phyloP scores from a whole-genome alignment of 2,888 invertebrate genomes.

The Brachyopa scutellaris region DNA sequence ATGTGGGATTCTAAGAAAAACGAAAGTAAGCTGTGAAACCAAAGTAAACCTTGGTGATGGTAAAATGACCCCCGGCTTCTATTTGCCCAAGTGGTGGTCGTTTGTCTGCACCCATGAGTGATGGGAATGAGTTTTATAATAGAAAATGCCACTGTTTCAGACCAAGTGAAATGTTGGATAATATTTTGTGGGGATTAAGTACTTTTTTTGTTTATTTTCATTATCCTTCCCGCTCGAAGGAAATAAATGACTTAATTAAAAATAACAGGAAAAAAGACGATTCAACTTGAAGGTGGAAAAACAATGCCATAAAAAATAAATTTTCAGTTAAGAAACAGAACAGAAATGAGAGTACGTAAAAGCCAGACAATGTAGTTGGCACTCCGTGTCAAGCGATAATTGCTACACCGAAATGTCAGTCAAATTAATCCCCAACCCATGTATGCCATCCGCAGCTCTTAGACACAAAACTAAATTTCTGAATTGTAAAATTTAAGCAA shows the following conservation, averaged over 20 bases:
- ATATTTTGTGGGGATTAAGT: conserved; percentile 52
- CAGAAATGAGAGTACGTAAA: too few species aligned
- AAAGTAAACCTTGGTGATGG: conserved; percentile 54
- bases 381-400: too few species aligned
- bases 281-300: conserved; percentile 13
- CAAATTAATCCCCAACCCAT: too few species aligned
- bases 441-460: too few species aligned
- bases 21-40: conserved; percentile 55
- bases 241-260: conserved; percentile 57
- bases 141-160: conserved; percentile 27
- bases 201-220: conserved; percentile 16
- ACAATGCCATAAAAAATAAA: not conserved
- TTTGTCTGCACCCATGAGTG: conserved; percentile 40
- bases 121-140: conserved; percentile 3
- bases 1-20: conserved; percentile 42
- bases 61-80: conserved; percentile 37
- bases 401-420: too few species aligned
- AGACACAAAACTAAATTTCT: too few species aligned
- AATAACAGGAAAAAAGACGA: conserved; percentile 24
- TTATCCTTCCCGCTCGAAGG: not conserved
- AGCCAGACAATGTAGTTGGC: too few species aligned
- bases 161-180: conserved; percentile 47
- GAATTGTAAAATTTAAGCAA: too few species aligned
- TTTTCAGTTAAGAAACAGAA: too few species aligned
- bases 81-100: conserved; percentile 18